Evolutionary conservation across 2,888 invertebrate species (phyloP), one percentile per base, ranked within the genome.

Genomic region (Dasysyrphus albostriatus): DNA sequence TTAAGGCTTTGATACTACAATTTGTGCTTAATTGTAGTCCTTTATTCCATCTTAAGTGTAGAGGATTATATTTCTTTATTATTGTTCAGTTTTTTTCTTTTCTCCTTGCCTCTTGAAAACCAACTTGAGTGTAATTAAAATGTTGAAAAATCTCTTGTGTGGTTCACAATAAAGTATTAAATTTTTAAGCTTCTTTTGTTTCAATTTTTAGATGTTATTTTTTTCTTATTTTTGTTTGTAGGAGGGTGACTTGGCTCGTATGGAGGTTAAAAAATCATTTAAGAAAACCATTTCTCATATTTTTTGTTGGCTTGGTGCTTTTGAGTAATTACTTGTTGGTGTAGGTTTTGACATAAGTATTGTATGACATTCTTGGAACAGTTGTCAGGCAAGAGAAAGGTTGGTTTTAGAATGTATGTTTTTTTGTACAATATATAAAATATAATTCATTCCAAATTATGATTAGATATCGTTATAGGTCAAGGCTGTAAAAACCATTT

Each of bases 241-340:
- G 9, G 24, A 39, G n/a, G 32, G n/a, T 42, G 42, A 14, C 39
- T 37, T 65, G 32, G 10, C 10, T 44, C 9, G 42, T 32, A 10
- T 73, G 16, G 12, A 37, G 44, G 37, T 42, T 73, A 69, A 75
- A 83, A 79, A 83, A 80, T 69, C 63, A 70, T 75, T 83, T 75
- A 65, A 44, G 42, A 32, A 51, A 77, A 58, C 42, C 5, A 54
- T 47, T 77, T 58, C 34, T 58, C 56, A n/a, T 54, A n/a, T 51
- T 47, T 72, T 56, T 16, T 47, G 47, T 9, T 39, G 37, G 6
- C 19, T 44, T 79, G 42, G 58, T 83, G 49, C 24, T 54, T 80
- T 72, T 80, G 83, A 84, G 80, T 75, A 80, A 84, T 80, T 80
- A 84, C 70, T 58, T 74, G 73, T 73, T 54, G 56, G 54, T n/a